Conservation (phyloP, 30 jellyfish, hydroid and myxozoan genomes). For the Aurelia sp. region DNA sequence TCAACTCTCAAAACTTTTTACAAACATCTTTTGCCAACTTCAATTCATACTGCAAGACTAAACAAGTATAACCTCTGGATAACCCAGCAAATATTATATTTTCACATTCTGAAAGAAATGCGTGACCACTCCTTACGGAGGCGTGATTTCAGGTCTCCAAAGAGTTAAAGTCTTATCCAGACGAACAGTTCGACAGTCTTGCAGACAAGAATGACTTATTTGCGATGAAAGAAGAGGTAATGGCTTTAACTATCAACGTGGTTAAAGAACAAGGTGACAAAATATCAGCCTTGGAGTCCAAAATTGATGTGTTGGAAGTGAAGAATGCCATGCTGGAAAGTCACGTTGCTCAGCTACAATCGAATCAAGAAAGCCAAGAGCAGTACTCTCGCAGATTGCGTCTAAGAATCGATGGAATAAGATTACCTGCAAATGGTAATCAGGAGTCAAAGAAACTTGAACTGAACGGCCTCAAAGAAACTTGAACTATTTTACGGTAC, state of each 20-base stretch:
- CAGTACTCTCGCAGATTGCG: slow-evolving; percentile 19
- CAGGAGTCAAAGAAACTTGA: slow-evolving; percentile 36
- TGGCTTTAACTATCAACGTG: not conserved
- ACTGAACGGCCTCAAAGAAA: too few relatives aligned
- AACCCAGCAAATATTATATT: slow-evolving; percentile 21
- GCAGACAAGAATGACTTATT: not conserved
- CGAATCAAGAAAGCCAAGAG: not conserved
- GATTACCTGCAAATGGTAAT: slow-evolving; percentile 15
- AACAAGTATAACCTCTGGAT: slow-evolving; percentile 4
- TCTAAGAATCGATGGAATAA: slow-evolving; percentile 12
- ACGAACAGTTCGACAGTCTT: slow-evolving; percentile 3
- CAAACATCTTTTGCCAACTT: slow-evolving; percentile 16
- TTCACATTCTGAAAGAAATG: slow-evolving; percentile 1
- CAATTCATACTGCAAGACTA: not conserved
- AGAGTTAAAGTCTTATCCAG: slow-evolving; percentile 1
- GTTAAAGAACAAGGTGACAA: not conserved
- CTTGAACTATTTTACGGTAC: too few relatives aligned
- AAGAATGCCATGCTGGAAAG: slow-evolving; percentile 17
- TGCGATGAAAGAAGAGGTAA: slow-evolving; percentile 2
- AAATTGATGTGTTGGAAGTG: not conserved
- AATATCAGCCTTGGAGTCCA: not conserved
- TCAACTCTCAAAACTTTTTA: not conserved
- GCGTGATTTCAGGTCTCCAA: slow-evolving; percentile 14
- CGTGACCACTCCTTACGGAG: not conserved
- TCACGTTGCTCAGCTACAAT: slow-evolving; percentile 8